phyloP scores from a whole-genome alignment of 1,140 invertebrate species.

The Brachystomella parvula region DNA sequence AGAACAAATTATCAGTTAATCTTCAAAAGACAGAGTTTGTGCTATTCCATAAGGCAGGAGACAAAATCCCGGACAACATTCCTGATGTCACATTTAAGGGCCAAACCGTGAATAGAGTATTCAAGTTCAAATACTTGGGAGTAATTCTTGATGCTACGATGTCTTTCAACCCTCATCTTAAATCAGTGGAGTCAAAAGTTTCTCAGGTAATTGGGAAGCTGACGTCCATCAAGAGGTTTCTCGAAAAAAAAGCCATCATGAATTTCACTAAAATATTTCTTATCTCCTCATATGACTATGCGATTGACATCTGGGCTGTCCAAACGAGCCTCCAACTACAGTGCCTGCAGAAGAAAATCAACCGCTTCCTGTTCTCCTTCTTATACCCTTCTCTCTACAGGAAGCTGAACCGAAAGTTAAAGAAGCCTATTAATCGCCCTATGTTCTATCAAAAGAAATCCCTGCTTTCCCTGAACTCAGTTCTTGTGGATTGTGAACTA shows the following conservation, averaged over 20 bases:
- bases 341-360: neutral
- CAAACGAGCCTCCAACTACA: neutral
- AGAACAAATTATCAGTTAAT: constrained; percentile 12
- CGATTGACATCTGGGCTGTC: neutral
- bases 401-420: neutral
- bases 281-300: neutral
- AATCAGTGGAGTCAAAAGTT: neutral
- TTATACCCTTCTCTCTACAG: neutral
- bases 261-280: neutral
- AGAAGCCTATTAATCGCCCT: neutral
- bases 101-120: neutral
- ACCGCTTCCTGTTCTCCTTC: neutral
- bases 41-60: constrained; percentile 6
- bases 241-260: neutral
- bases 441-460: neutral
- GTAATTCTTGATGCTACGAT: neutral
- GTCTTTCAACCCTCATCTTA: neutral
- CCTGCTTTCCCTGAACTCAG: neutral
- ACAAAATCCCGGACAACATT: neutral
- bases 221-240: neutral
- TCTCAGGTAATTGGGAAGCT: neutral
- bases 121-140: neutral
- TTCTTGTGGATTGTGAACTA: neutral
- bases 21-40: constrained; percentile 14
- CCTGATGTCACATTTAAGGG: neutral